phyloP scores from a whole-genome alignment of 2,888 invertebrate genomes.

The Callyntrura sp. region DNA sequence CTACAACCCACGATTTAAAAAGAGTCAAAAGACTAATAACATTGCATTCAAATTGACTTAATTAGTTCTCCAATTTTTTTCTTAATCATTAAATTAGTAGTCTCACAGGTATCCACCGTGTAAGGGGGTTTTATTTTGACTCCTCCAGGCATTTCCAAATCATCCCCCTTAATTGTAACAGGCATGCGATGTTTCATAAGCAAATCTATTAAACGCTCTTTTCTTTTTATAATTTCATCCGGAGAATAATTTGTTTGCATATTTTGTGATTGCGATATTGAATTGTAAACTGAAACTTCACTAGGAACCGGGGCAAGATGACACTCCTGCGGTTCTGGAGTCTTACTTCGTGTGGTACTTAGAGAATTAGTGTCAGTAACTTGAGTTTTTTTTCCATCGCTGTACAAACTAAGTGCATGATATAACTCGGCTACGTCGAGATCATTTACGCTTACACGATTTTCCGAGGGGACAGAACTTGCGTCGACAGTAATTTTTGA shows the following conservation, averaged over 20 bases:
- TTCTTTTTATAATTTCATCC: conserved; percentile 55
- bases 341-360: background rate
- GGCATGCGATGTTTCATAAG: conserved; percentile 69
- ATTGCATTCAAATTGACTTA: no score
- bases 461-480: conserved; percentile 26
- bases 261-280: background rate
- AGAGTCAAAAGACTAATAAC: no score
- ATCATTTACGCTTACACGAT: conserved; percentile 64
- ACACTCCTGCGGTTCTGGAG: background rate
- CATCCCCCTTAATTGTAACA: conserved; percentile 45
- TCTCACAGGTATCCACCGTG: conserved; percentile 34
- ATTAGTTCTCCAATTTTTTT: conserved; percentile 71
- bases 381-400: no score
- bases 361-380: background rate
- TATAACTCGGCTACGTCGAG: conserved; percentile 64
- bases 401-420: conserved; percentile 55
- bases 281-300: background rate
- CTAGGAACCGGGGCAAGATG: conserved; percentile 4
- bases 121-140: conserved; percentile 73
- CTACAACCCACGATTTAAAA: no score
- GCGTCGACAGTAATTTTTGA: conserved; percentile 37
- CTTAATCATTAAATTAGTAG: conserved; percentile 68
- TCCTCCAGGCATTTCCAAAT: conserved; percentile 64
- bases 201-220: conserved; percentile 24
- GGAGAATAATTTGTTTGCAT: background rate